Evolutionary conservation across 2,888 invertebrate species (phyloP).

Genomic region (Clivina fossor): DNA sequence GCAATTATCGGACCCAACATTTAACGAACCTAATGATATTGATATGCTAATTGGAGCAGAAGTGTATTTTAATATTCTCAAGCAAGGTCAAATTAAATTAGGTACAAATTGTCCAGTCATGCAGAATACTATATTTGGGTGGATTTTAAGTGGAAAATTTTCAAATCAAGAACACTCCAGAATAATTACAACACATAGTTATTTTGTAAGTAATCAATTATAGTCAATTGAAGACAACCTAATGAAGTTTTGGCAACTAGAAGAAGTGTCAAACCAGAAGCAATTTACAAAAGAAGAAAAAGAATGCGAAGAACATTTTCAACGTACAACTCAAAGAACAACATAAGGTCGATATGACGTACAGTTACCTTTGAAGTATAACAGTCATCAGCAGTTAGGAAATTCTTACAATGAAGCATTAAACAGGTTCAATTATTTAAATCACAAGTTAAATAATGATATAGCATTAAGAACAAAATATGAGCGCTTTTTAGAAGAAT

Average conservation of each 20-base stretch:
- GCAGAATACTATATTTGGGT: slow-evolving; percentile 28
- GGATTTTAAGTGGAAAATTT: slow-evolving; percentile 34
- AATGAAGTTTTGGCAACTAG: slow-evolving; percentile 37
- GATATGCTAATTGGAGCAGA: slow-evolving; percentile 23
- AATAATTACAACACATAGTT: not conserved
- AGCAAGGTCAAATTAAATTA: slow-evolving; percentile 23
- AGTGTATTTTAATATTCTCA: slow-evolving; percentile 25
- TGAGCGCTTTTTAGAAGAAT: not conserved
- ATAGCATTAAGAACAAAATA: not conserved
- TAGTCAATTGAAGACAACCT: not conserved
- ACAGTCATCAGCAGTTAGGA: not conserved
- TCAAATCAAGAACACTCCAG: not conserved
- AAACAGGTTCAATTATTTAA: not conserved
- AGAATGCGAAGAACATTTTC: slow-evolving; percentile 40
- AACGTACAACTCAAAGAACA: slow-evolving; percentile 36
- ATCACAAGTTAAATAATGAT: not conserved
- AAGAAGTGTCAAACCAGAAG: slow-evolving; percentile 37
- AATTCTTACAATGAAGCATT: not conserved
- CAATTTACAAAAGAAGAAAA: slow-evolving; percentile 37
- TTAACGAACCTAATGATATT: slow-evolving; percentile 1
- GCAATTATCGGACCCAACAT: not conserved
- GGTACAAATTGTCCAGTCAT: not conserved
- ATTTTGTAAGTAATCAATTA: not conserved
- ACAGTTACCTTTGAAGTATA: not conserved
- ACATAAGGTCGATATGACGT: slow-evolving; percentile 39